Evolutionary conservation across 2,888 invertebrate species (phyloP).

Genomic region (Macroteleia sp.): DNA sequence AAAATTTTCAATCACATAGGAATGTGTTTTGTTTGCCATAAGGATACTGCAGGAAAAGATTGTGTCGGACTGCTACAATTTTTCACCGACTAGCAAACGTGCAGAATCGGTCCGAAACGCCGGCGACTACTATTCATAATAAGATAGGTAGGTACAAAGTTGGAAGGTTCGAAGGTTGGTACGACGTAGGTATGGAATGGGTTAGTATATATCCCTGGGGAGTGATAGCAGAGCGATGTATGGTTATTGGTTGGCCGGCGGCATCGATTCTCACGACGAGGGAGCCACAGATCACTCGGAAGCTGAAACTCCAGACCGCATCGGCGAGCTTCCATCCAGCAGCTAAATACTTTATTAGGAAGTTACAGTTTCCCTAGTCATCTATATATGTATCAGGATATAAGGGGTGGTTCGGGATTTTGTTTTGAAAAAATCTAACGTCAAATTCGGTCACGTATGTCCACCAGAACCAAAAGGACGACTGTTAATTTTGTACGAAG

Average conservation of each 20-base stretch:
- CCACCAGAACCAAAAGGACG: too few relatives aligned
- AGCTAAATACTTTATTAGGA: constrained; percentile 81
- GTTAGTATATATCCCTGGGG: too few relatives aligned
- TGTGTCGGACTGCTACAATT: constrained; percentile 45
- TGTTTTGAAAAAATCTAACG: not conserved
- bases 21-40: constrained; percentile 8
- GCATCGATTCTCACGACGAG: constrained; percentile 84
- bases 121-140: constrained; percentile 74
- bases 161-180: too few relatives aligned
- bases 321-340: constrained; percentile 62
- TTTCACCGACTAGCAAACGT: constrained; percentile 55
- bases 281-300: constrained; percentile 83
- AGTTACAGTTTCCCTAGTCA: constrained; percentile 74
- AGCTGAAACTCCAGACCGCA: constrained; percentile 80
- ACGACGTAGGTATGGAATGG: too few relatives aligned
- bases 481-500: too few relatives aligned
- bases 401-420: constrained; percentile 27
- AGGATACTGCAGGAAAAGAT: constrained; percentile 19
- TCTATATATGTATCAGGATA: constrained; percentile 29
- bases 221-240: constrained; percentile 82
- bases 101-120: constrained; percentile 42
- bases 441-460: too few relatives aligned
- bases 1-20: constrained; percentile 17
- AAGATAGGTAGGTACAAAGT: constrained; percentile 74
- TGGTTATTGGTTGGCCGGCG: constrained; percentile 83